phyloP scores from a whole-genome alignment of 2,888 invertebrate genomes.

The Catotricha subobsoleta region DNA sequence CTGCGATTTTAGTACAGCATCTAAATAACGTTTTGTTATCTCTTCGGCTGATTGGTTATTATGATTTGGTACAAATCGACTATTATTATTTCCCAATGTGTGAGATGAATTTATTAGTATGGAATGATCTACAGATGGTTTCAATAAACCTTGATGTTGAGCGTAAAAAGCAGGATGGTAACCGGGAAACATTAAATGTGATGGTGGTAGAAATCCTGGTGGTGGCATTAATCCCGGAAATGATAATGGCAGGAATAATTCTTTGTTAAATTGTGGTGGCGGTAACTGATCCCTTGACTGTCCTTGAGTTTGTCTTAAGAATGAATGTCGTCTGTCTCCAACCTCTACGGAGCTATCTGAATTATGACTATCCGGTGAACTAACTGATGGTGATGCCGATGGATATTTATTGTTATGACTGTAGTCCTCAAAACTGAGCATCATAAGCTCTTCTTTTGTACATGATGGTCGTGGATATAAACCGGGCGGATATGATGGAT shows the following conservation, averaged over 20 bases:
- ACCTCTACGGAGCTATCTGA: slow-evolving; percentile 63
- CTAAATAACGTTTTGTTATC: slow-evolving; percentile 53
- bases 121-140: slow-evolving; percentile 14
- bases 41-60: slow-evolving; percentile 42
- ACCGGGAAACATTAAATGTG: slow-evolving; percentile 39
- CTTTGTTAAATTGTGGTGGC: slow-evolving; percentile 16
- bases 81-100: slow-evolving; percentile 29
- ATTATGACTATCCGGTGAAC: slow-evolving; percentile 67
- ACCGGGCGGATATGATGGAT: slow-evolving; percentile 34
- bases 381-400: slow-evolving; percentile 51
- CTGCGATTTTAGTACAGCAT: slow-evolving; percentile 57
- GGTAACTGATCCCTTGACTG: slow-evolving; percentile 18
- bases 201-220: slow-evolving; percentile 41
- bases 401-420: slow-evolving; percentile 30
- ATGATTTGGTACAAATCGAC: slow-evolving; percentile 19
- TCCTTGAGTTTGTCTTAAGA: slow-evolving; percentile 21
- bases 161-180: slow-evolving; percentile 40
- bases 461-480: slow-evolving; percentile 35
- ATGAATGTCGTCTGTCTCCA: slow-evolving; percentile 39
- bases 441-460: slow-evolving; percentile 51
- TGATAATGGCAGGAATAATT: slow-evolving; percentile 44
- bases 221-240: slow-evolving; percentile 46
- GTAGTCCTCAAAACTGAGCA: slow-evolving; percentile 53
- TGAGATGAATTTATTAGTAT: slow-evolving; percentile 2
- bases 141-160: slow-evolving; percentile 28